Percentiles rank a stretch among this genome's conserved stretches.
phyloP scores from a whole-genome alignment of 2,113 vertebrate genomes.

The Neolamprologus kungweensis region DNA sequence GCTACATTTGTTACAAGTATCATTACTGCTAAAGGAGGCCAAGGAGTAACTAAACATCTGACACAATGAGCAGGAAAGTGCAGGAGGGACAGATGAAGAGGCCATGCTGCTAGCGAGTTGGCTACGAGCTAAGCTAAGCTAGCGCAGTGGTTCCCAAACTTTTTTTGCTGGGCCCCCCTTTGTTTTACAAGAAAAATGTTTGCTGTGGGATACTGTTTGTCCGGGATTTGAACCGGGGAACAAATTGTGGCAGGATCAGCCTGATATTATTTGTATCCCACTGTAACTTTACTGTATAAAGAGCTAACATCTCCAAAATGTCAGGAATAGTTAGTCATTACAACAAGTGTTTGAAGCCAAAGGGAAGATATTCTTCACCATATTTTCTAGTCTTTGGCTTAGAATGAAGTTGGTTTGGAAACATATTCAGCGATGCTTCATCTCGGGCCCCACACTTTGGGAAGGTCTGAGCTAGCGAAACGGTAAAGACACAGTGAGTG shows the following conservation, averaged over 20 bases:
- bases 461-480: neutral
- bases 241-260: neutral
- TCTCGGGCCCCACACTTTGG: neutral
- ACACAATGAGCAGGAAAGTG: too few species aligned
- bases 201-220: neutral
- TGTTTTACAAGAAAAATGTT: too few species aligned
- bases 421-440: neutral
- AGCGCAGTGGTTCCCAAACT: too few species aligned
- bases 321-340: neutral
- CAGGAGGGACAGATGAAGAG: too few species aligned
- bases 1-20: too few species aligned
- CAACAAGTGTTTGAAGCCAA: neutral
- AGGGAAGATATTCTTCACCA: neutral
- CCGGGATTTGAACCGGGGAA: neutral
- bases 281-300: neutral
- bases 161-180: too few species aligned
- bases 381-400: neutral
- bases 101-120: too few species aligned
- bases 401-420: neutral
- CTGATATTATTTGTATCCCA: neutral
- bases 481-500: neutral
- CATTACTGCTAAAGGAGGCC: too few species aligned
- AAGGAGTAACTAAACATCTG: too few species aligned
- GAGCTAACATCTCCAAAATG: neutral
- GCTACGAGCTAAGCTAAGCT: too few species aligned